Base-by-base conservation (phyloP, 1,140 invertebrate species). In the Drosophila carrolli region DNA sequence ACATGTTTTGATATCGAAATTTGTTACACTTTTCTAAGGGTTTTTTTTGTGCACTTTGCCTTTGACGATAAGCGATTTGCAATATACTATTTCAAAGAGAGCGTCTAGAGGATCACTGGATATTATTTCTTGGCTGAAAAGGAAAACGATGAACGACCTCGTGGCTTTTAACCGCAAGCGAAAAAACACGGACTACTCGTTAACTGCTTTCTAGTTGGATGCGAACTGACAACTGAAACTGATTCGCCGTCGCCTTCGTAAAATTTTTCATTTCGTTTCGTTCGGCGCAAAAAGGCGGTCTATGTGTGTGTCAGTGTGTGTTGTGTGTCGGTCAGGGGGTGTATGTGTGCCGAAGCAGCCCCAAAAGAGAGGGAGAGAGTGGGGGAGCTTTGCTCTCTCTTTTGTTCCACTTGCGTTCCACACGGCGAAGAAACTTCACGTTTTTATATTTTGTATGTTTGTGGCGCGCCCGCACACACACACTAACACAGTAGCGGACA, bases 131-230 rank as follows among this genome's bases (percentile, higher is more conserved):
- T 16, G 29, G 48, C 29, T 51, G 48, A 51, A 72, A 67, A 75
- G 65, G 74, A 74, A 75, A 78, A 78, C 76, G 80, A 71, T 88
- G 48, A 78, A 90, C 90, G 90, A 91, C 90, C 90, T 91, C 90
- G 90, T 91, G 90, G 90, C 90, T 91, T 91, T 91, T 88, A 82
- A 91, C 90, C 90, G 83, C 88, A 90, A 86, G 78, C 83, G 81
- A 78, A 83, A 47, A 76, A 73, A 71, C 81, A 91, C 90, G 84
- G 90, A 88, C 81, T 85, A 72, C 85, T 61, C 75, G 77, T 75
- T 90, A 84, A 85, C 78, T 91, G 89, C 83, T 91, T 91, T 91
- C 90, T 88, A 91, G 90, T 91, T 91, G 90, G 90, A 91, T 90
- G 86, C 86, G 86, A 91, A 90, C 81, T 79, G 83, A 90, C 83